Evolutionary conservation across 2,888 invertebrate species (phyloP), one percentile per base, ranked within the genome.

Genomic region (Epistrophe eligans): DNA sequence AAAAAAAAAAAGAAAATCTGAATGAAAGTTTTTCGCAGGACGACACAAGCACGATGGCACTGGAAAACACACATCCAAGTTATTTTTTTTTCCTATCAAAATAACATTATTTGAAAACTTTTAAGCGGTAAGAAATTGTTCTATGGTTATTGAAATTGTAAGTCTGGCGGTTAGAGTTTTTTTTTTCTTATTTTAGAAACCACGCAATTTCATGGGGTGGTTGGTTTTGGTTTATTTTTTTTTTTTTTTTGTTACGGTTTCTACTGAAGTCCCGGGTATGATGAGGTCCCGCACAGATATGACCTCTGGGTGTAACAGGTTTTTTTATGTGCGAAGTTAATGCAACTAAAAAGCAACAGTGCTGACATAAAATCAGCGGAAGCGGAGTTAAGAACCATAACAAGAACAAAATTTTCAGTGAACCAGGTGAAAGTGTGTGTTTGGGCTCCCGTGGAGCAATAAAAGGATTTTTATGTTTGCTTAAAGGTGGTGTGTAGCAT

Each of bases 91-190:
- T 73, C 28, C 50, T 70, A 77, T 82, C 82, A 79, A 79, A 82
- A 77, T 77, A 79, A 74, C 73, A 74, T 82, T 85, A 85, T 85
- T 85, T 85, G 85, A 85, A 85, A 85, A 85, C 82, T 85, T 85
- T 82, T 85, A 85, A 85, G 85, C 81, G 82, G 70, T 58, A 82
- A 70, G 85, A 85, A 79, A 85, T 85, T 82, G 77, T 77, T 85
- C 70, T 82, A 82, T 74, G 82, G 70, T 77, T 85, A 85, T 82
- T 85, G 85, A 85, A 85, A 82, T 82, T 82, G 73, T 70, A 77
- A 64, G 71, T 74, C 43, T 82, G 82, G 62, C 43, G 72, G 32
- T 70, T 19, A 24, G 48, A 13, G 17, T 11, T 45, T 60, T 70
- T 55, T 71, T 19, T 38, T 1, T 32, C 15, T 50, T 19, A 43